Percentiles rank a stretch among this genome's conserved stretches.
Evolutionary conservation across 2,797 vertebrate genomes (phyloP).

Genomic region (Sebastes ruberrimus): DNA sequence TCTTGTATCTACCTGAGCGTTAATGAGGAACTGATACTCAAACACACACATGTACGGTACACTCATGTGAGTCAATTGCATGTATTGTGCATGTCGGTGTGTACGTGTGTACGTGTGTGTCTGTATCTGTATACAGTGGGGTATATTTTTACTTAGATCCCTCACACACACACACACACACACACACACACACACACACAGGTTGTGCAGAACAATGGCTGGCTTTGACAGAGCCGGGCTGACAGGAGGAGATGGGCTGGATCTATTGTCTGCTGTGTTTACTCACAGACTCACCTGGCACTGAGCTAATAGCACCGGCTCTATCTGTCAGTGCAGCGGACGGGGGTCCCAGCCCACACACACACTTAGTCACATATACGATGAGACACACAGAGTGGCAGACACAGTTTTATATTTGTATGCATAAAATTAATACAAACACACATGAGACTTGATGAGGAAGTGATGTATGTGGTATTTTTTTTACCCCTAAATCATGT

Average conservation of each 20-base stretch:
- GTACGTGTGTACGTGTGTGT: neutral
- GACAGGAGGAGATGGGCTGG: conserved; percentile 74
- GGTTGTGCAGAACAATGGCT: conserved; percentile 64
- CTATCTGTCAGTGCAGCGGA: conserved; percentile 72
- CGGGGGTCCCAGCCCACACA: conserved; percentile 63
- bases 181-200: conserved; percentile 17
- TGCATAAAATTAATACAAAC: neutral
- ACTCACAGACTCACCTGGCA: conserved; percentile 81
- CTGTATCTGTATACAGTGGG: conserved; percentile 37
- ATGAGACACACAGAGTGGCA: neutral
- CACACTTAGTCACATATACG: conserved; percentile 5
- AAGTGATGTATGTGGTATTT: neutral
- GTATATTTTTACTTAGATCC: conserved; percentile 36
- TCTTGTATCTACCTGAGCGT: neutral
- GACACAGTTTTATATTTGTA: neutral
- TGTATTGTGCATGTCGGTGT: conserved; percentile 5
- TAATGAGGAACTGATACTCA: neutral
- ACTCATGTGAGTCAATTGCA: conserved; percentile 1
- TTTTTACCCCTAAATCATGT: neutral
- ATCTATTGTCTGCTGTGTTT: conserved; percentile 77
- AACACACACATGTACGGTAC: neutral
- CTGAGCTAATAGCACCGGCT: conserved; percentile 77
- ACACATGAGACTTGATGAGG: neutral
- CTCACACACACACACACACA: neutral
- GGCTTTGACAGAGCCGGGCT: conserved; percentile 70